A percentile compares a stretch with the other conserved stretches of the same genome.
Evolutionary conservation across 1,140 invertebrate genomes (phyloP).

Genomic region (Drosophila nikananu): DNA sequence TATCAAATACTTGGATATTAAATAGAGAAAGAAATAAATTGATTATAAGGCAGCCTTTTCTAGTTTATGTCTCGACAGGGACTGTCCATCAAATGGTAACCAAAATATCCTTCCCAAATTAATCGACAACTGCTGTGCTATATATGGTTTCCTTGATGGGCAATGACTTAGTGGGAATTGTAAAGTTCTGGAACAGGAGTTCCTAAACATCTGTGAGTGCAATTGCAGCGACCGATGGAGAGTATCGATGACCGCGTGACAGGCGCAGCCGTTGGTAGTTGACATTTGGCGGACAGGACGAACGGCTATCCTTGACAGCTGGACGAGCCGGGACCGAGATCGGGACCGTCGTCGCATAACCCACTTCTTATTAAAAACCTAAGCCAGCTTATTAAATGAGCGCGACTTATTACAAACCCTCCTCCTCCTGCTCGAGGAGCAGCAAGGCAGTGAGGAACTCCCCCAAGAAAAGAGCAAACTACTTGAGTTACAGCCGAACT

Average conservation of each 20-base stretch:
- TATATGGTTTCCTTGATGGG: slow-evolving; percentile 41
- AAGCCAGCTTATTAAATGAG: slow-evolving; percentile 76
- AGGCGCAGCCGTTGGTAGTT: slow-evolving; percentile 51
- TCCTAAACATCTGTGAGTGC: slow-evolving; percentile 23
- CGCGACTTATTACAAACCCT: slow-evolving; percentile 59
- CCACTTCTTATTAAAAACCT: slow-evolving; percentile 80
- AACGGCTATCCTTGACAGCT: slow-evolving; percentile 62
- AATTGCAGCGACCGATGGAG: slow-evolving; percentile 36
- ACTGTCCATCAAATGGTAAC: neutral
- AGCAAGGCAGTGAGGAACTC: slow-evolving; percentile 25
- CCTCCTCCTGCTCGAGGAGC: neutral
- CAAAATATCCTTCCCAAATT: neutral
- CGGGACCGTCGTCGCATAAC: slow-evolving; percentile 50
- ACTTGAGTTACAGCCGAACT: slow-evolving; percentile 78
- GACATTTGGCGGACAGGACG: slow-evolving; percentile 46
- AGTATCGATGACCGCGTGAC: slow-evolving; percentile 74
- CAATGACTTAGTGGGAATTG: slow-evolving; percentile 21
- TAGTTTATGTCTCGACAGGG: neutral
- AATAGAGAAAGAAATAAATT: neutral
- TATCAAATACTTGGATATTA: neutral
- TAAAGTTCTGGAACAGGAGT: slow-evolving; percentile 25
- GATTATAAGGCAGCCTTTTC: neutral
- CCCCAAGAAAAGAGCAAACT: slow-evolving; percentile 53
- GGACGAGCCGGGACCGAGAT: slow-evolving; percentile 46
- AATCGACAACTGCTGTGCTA: slow-evolving; percentile 11